phyloP scores from a whole-genome alignment of 2,113 vertebrate species.

The Pteronura brasiliensis region DNA sequence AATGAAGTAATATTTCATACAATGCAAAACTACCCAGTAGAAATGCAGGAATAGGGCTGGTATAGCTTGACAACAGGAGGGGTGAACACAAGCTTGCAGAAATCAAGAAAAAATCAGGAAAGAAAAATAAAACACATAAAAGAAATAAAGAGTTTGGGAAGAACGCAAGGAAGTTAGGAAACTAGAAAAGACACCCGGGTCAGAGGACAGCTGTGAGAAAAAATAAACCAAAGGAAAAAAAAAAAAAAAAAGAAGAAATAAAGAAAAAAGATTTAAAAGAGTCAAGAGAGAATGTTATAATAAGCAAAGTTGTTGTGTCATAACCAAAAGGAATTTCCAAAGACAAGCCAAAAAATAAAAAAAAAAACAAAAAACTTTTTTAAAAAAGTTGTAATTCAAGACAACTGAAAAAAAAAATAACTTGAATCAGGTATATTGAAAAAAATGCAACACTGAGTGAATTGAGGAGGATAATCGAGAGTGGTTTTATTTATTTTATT shows the following conservation, averaged over 20 bases:
- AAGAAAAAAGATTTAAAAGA: background rate
- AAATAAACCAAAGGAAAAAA: background rate
- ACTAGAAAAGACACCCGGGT: background rate
- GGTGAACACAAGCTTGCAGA: background rate
- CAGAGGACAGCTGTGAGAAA: background rate
- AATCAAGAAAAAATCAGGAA: background rate
- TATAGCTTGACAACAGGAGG: background rate
- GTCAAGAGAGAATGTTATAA: background rate
- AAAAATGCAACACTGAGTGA: background rate
- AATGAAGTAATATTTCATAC: background rate
- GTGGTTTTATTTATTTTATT: background rate
- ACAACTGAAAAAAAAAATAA: background rate
- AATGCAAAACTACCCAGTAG: background rate
- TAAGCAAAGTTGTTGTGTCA: background rate
- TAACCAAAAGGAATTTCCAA: background rate
- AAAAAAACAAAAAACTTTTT: background rate
- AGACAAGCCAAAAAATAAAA: background rate
- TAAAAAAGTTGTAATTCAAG: background rate
- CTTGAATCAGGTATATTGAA: background rate
- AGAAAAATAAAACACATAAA: background rate
- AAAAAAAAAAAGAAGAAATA: background rate
- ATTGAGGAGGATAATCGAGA: background rate
- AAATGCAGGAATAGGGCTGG: background rate
- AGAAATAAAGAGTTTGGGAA: background rate
- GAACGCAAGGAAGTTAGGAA: background rate